Base-by-base conservation (phyloP, 92 coral and sea anemone species). In the Zoanthus sansibaricus region DNA sequence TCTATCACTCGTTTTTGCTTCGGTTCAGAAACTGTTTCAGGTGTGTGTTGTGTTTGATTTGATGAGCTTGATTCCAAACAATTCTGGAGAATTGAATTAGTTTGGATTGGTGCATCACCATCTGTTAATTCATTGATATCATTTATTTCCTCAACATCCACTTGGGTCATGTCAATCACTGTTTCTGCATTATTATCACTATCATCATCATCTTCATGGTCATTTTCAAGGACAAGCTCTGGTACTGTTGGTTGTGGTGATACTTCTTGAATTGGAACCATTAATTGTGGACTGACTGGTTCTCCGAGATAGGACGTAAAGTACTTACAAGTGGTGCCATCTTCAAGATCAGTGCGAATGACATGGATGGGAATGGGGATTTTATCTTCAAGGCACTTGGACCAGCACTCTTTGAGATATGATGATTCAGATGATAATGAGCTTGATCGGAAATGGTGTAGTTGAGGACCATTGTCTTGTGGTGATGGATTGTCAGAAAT, bases 291-390 rank as follows among this genome's bases (percentile, higher is more conserved):
- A 11, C 16, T 37, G 18, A 77, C 82, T 55, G 21, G 82, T 30
- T 77, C 82, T 77, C 69, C 82, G 30, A 77, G 82, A 64, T 77
- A 77, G 64, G 82, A 67, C 6, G 82, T 77, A 45, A 77, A 77
- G 9, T 21, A 77, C 82, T 55, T 54, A 62, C 56, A 21, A 32
- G 83, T 78, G 31, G 83, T 78, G 71, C 83, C 71, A 59, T 78
- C 32, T 78, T 78, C 83, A 78, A 78, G 71, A 62, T 78, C 83
- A 78, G 54, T 78, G 31, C 55, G 54, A 11, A 78, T 78, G 71
- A 78, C 83, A 56, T 78, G 83, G 71, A 78, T 78, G 10, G 83
- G 83, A 64, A 78, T 78, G 71, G 71, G 15, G 52, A 78, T 18
- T 1, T 42, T 58, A 44, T 78, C 47, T 56, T 78, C 52, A 78